Conservation (phyloP, 2,113 vertebrate genomes). For the Ranitomeya imitator region DNA sequence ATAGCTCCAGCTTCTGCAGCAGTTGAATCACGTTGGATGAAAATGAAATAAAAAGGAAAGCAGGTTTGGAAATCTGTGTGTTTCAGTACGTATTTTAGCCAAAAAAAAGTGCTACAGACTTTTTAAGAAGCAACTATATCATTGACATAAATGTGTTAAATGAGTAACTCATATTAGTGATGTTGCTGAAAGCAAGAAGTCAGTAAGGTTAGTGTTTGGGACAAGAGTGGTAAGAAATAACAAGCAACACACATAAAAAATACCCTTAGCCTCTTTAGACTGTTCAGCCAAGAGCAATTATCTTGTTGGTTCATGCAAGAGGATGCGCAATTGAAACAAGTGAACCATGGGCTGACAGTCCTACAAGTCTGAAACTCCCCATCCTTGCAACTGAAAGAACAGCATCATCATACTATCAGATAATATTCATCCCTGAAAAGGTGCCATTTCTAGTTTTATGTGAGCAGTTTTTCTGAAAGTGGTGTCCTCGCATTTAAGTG, state of each 20-base stretch:
- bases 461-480: constrained; percentile 1
- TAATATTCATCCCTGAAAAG: background rate
- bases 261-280: background rate
- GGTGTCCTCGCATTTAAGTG: background rate
- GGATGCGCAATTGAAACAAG: constrained; percentile 20
- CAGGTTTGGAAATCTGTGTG: too few relatives aligned
- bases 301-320: constrained; percentile 33
- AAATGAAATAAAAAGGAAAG: too few relatives aligned
- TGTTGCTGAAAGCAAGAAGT: background rate
- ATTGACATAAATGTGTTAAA: too few relatives aligned
- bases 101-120: too few relatives aligned
- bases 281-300: constrained; percentile 6
- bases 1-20: too few relatives aligned
- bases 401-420: background rate
- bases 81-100: too few relatives aligned
- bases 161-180: background rate
- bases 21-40: too few relatives aligned
- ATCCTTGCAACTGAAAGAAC: constrained; percentile 29
- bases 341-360: constrained; percentile 6
- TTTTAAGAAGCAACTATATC: too few relatives aligned
- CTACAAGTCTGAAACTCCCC: constrained; percentile 27
- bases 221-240: background rate
- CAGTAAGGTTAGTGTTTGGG: background rate
- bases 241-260: background rate
- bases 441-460: background rate